These are phyloP conservation scores for Pandemis cinnamomeana DNA, from an alignment of 2,888 invertebrate species.

Conservation along the genomic window DNA sequence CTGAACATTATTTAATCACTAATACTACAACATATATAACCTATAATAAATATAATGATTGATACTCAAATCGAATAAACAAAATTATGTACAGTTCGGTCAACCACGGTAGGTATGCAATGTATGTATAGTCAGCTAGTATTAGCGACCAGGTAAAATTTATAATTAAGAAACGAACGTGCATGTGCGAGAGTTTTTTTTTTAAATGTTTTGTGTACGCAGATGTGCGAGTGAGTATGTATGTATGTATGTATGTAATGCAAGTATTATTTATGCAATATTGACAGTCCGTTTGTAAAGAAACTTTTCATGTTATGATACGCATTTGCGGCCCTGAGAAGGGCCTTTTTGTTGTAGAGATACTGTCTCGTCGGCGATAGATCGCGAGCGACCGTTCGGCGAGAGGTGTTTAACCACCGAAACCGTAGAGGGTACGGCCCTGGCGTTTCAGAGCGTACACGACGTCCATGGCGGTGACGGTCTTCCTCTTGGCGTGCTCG, in stretches of 20 bases:
- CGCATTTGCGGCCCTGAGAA: conserved; percentile 61
- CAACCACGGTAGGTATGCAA: too few species aligned
- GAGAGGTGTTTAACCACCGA: conserved; percentile 80
- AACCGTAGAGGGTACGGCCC: conserved; percentile 92
- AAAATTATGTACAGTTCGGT: too few species aligned
- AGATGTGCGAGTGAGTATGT: too few species aligned
- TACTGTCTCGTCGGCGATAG: background rate
- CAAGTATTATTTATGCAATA: background rate
- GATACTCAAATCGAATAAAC: too few species aligned
- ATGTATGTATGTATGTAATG: too few species aligned
- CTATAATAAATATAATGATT: too few species aligned
- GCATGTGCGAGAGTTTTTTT: too few species aligned
- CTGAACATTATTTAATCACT: too few species aligned
- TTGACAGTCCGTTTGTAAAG: background rate
- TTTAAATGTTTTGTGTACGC: too few species aligned
- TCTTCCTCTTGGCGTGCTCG: conserved; percentile 94
- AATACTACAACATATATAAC: too few species aligned
- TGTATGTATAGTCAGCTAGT: too few species aligned
- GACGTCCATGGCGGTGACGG: conserved; percentile 95
- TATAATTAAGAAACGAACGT: background rate
- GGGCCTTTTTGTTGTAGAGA: conserved; percentile 52
- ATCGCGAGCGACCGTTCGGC: background rate
- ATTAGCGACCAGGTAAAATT: too few species aligned
- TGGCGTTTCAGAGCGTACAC: conserved; percentile 94
- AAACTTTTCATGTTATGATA: background rate